Percentiles rank a stretch among this genome's conserved stretches.
phyloP scores from a whole-genome alignment of 1,140 invertebrate species.

The Amyelois transitella region DNA sequence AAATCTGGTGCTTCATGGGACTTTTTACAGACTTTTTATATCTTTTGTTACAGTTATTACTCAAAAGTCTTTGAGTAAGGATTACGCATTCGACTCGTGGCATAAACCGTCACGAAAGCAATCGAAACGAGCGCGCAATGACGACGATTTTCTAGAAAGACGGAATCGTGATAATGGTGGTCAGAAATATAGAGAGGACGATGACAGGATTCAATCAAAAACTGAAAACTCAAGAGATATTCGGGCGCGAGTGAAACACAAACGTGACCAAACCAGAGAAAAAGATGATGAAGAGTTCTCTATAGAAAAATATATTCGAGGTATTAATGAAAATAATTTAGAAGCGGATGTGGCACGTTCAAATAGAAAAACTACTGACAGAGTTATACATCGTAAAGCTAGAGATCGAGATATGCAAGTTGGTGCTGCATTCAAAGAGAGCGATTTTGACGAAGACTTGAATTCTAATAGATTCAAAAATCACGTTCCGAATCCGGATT shows the following conservation, averaged over 20 bases:
- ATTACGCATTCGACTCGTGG: conserved; percentile 14
- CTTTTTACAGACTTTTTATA: neutral
- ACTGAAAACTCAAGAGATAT: neutral
- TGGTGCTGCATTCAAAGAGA: neutral
- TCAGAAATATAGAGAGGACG: neutral
- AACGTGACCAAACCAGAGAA: neutral
- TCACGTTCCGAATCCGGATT: neutral
- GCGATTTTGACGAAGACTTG: neutral
- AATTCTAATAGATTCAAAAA: neutral
- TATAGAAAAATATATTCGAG: conserved; percentile 13
- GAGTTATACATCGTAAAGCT: conserved; percentile 26
- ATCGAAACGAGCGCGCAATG: neutral
- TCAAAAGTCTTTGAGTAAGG: neutral
- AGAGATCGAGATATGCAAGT: conserved; percentile 8
- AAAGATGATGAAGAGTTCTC: conserved; percentile 6
- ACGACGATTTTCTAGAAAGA: neutral
- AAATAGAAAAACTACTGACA: conserved; percentile 18
- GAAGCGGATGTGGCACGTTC: neutral
- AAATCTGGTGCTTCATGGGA: no score
- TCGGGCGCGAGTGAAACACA: neutral
- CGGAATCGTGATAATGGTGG: neutral
- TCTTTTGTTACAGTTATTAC: neutral
- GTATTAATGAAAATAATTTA: conserved; percentile 16
- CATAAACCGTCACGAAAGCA: conserved; percentile 19
- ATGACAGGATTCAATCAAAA: neutral